A percentile compares a stretch with the other conserved stretches of the same genome.
phyloP scores from a whole-genome alignment of 2,888 invertebrate species.

The Alcis repandata region DNA sequence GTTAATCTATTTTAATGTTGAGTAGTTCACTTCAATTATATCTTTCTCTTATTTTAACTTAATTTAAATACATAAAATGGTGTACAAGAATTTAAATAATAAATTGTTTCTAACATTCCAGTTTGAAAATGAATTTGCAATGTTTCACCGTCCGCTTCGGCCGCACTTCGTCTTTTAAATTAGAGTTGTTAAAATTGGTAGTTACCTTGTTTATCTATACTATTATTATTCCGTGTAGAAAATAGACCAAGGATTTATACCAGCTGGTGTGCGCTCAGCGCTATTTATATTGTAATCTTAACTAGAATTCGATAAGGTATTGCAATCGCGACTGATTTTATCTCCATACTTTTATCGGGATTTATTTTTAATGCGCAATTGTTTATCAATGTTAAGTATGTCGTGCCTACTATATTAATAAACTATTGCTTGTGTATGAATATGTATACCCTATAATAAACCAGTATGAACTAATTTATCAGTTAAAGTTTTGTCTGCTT shows the following conservation, averaged over 20 bases:
- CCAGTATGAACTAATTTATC: no score
- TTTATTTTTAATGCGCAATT: conserved; percentile 23
- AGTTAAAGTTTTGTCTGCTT: no score
- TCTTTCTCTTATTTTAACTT: no score
- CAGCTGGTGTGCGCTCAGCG: conserved; percentile 8
- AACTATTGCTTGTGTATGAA: no score
- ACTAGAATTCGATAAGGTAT: conserved; percentile 13
- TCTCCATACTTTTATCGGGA: conserved; percentile 7
- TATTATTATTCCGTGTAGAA: conserved; percentile 4
- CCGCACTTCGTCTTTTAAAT: not conserved
- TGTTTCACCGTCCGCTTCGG: not conserved
- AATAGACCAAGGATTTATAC: conserved; percentile 7
- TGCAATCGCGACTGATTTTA: conserved; percentile 15
- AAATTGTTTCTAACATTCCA: no score
- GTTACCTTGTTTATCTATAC: conserved; percentile 6
- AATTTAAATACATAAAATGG: no score
- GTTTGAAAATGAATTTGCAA: no score
- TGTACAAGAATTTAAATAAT: no score
- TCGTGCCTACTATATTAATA: not conserved
- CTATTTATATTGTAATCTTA: conserved; percentile 12
- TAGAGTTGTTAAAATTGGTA: not conserved
- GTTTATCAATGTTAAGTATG: not conserved
- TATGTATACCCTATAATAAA: no score
- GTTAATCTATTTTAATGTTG: no score
- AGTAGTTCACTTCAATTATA: no score